phyloP scores from a whole-genome alignment of 1,140 invertebrate genomes.

The Solen grandis region DNA sequence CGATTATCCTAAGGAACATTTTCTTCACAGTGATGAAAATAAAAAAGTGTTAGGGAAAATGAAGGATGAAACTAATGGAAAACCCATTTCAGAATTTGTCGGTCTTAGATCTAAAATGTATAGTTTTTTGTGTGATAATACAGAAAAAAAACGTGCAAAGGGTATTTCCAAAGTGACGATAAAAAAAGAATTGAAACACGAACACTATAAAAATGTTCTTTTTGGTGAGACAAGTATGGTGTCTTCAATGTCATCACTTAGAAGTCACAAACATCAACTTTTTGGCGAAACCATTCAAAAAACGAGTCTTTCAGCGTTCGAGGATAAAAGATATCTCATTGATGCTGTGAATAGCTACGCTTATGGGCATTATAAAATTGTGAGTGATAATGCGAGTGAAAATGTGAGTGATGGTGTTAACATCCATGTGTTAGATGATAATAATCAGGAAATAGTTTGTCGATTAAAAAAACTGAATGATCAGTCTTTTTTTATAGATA shows the following conservation, averaged over 20 bases:
- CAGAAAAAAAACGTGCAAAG: slow-evolving; percentile 64
- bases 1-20: slow-evolving; percentile 55
- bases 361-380: neutral
- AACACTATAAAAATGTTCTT: slow-evolving; percentile 27
- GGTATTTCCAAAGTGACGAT: slow-evolving; percentile 34
- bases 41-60: slow-evolving; percentile 82
- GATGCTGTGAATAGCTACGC: neutral
- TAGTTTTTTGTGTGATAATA: slow-evolving; percentile 20
- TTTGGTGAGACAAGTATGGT: slow-evolving; percentile 1
- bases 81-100: slow-evolving; percentile 37
- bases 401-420: neutral
- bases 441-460: neutral
- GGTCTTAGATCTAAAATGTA: slow-evolving; percentile 38
- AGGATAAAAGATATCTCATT: neutral
- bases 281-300: slow-evolving; percentile 5
- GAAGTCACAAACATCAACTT: slow-evolving; percentile 30
- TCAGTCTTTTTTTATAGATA: slow-evolving; percentile 14
- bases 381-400: neutral
- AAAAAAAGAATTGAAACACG: slow-evolving; percentile 30
- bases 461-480: neutral
- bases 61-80: slow-evolving; percentile 81
- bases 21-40: slow-evolving; percentile 66
- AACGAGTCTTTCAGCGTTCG: slow-evolving; percentile 9
- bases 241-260: slow-evolving; percentile 13
- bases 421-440: neutral